Conservation (phyloP, 2,888 invertebrate genomes). For the Caenorhabditis sp. region DNA sequence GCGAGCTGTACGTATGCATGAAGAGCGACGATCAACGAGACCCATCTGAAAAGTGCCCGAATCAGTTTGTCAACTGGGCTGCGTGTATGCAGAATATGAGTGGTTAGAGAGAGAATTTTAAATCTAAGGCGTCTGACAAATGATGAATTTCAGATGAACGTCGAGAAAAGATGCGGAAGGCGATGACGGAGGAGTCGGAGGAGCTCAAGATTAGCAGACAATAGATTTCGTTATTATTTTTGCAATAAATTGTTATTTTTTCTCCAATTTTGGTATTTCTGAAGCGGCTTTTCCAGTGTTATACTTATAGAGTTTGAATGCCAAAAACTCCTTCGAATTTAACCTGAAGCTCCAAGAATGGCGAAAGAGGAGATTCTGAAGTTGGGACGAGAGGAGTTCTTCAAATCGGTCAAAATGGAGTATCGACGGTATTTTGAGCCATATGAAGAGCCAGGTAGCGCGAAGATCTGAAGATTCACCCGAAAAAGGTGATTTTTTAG, state of each 20-base stretch:
- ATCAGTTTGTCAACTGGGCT: constrained; percentile 72
- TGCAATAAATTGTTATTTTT: constrained; percentile 27
- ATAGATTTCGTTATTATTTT: constrained; percentile 1
- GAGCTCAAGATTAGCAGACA: constrained; percentile 39
- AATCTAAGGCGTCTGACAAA: not conserved
- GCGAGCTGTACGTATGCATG: constrained; percentile 71
- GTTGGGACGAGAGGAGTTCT: constrained; percentile 46
- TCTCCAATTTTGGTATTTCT: not conserved
- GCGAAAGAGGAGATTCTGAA: constrained; percentile 50
- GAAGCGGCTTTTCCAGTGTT: too few species aligned
- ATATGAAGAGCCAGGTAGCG: constrained; percentile 48
- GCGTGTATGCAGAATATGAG: constrained; percentile 74
- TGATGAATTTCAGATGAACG: constrained; percentile 64
- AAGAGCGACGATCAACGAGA: constrained; percentile 65
- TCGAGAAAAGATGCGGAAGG: constrained; percentile 67
- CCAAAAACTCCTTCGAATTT: too few species aligned
- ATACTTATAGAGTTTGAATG: too few species aligned
- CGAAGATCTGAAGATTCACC: not conserved
- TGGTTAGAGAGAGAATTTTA: constrained; percentile 38
- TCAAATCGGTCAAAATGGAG: constrained; percentile 50
- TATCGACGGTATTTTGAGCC: constrained; percentile 56
- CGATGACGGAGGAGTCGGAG: constrained; percentile 50
- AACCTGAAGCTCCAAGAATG: constrained; percentile 30
- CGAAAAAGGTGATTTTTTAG: constrained; percentile 24
- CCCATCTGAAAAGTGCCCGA: constrained; percentile 67